phyloP scores from a whole-genome alignment of 2,113 vertebrate genomes.

The Pseudois nayaur region DNA sequence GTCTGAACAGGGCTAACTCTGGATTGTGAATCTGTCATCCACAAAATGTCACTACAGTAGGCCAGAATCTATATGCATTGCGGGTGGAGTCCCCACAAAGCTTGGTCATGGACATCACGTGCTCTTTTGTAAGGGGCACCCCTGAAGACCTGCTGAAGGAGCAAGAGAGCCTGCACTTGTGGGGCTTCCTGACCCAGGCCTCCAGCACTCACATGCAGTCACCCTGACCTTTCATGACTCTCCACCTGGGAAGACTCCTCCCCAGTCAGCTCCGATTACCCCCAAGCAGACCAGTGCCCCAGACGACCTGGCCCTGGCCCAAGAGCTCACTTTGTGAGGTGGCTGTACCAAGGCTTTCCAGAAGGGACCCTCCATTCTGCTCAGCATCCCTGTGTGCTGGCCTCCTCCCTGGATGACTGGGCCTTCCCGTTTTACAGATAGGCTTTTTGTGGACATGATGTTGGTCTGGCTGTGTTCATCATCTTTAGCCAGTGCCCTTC shows the following conservation, averaged over 20 bases:
- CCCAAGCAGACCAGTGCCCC: too few relatives aligned
- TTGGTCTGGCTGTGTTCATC: too few relatives aligned
- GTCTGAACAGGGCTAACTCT: not conserved
- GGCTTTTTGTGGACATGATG: not conserved
- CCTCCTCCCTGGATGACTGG: not conserved
- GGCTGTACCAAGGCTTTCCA: not conserved
- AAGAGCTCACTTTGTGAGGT: not conserved
- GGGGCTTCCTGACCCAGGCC: not conserved
- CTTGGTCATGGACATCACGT: fast-evolving
- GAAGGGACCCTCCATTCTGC: not conserved
- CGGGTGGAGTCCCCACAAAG: not conserved
- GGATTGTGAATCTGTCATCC: not conserved
- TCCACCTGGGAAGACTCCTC: not conserved
- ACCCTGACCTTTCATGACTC: not conserved
- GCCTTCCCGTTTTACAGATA: not conserved
- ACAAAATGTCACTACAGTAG: not conserved
- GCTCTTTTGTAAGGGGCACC: not conserved
- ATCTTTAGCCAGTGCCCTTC: not conserved
- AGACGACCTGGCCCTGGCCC: not conserved
- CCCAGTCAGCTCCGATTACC: not conserved
- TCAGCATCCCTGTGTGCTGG: not conserved
- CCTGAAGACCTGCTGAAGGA: not conserved
- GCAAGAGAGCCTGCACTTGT: not conserved
- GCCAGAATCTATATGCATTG: not conserved
- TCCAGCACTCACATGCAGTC: not conserved